These are phyloP conservation scores for Enteromius thamalakanensis DNA, from an alignment of 2,797 vertebrate species.

Conservation along the genomic window DNA sequence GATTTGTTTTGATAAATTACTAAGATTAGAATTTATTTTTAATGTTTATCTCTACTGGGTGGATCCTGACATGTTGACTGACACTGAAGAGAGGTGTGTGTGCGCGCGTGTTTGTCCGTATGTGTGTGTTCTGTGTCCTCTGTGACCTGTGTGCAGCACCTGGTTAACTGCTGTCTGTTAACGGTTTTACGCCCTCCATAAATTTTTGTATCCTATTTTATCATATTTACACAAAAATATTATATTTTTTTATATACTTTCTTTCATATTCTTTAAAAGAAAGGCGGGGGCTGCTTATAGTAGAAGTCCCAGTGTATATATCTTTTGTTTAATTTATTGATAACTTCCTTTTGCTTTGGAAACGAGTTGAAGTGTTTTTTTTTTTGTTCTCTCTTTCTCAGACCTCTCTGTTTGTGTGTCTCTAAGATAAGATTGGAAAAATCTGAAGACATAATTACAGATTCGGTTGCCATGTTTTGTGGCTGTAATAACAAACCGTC, in stretches of 20 bases:
- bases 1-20: constrained; percentile 37
- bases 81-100: neutral
- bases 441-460: constrained; percentile 3
- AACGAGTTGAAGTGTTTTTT: neutral
- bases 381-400: neutral
- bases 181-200: neutral
- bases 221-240: neutral
- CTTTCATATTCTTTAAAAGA: neutral
- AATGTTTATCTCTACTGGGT: constrained; percentile 10
- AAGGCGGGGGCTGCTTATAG: neutral
- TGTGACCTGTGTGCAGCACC: neutral
- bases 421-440: neutral
- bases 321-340: neutral
- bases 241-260: neutral
- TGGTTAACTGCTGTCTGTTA: constrained; percentile 8
- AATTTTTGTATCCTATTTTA: neutral
- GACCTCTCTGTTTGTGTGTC: neutral
- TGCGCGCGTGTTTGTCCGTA: constrained; percentile 32
- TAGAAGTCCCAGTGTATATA: neutral
- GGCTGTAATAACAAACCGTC: neutral
- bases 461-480: constrained; percentile 3
- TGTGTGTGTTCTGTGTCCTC: neutral
- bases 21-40: constrained; percentile 36
- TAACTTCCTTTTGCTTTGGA: neutral
- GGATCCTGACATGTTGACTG: constrained; percentile 10